phyloP scores from a whole-genome alignment of 1,140 invertebrate species.

The Hyles vespertilio region DNA sequence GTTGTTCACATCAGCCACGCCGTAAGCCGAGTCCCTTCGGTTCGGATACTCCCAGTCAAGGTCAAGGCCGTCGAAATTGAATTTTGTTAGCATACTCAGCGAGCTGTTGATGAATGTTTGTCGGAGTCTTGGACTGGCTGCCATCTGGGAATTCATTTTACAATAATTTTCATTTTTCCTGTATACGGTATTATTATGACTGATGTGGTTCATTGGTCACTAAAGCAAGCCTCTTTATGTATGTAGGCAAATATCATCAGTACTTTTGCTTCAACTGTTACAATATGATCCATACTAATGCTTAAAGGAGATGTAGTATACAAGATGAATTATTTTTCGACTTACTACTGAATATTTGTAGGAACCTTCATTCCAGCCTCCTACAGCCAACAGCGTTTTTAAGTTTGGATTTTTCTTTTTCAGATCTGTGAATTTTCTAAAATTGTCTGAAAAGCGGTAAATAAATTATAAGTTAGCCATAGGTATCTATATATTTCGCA shows the following conservation, averaged over 20 bases:
- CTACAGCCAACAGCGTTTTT: conserved; percentile 83
- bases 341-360: conserved; percentile 79
- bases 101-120: conserved; percentile 78
- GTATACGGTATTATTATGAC: no score
- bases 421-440: conserved; percentile 77
- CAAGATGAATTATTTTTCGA: conserved; percentile 3
- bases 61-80: conserved; percentile 88
- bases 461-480: no score
- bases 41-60: conserved; percentile 89
- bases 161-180: not conserved
- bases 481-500: no score
- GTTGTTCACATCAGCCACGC: conserved; percentile 71
- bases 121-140: conserved; percentile 68
- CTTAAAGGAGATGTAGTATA: no score
- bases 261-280: no score
- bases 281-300: no score
- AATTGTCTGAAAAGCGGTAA: conserved; percentile 58
- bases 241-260: no score
- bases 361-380: conserved; percentile 87
- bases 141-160: conserved; percentile 63
- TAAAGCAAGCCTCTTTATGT: no score
- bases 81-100: conserved; percentile 77
- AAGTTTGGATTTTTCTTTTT: conserved; percentile 79
- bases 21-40: conserved; percentile 77
- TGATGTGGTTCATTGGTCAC: no score